Conservation (phyloP, 2,797 vertebrate species). For the Artibeus lituratus region DNA sequence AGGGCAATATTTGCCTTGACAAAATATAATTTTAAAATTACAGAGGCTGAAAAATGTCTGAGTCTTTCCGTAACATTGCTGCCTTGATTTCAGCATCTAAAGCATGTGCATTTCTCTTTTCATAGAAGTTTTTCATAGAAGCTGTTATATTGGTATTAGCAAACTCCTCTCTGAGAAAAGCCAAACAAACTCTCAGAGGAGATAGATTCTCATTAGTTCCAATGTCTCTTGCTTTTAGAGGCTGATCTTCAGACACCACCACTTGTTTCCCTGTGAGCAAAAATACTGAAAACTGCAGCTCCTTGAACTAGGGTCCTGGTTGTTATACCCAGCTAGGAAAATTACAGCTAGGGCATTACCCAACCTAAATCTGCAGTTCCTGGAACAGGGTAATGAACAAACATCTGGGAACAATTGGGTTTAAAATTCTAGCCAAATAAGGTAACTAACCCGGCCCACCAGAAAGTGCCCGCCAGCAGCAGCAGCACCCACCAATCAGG, state of each 20-base stretch:
- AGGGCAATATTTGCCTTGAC: neutral
- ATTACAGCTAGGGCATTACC: no score
- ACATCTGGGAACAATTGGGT: no score
- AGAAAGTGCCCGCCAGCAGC: no score
- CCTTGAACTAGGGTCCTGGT: neutral
- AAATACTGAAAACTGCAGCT: neutral
- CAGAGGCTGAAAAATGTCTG: neutral
- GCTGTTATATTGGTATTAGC: neutral
- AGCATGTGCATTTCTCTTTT: neutral
- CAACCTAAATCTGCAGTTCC: no score
- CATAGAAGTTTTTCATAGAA: neutral
- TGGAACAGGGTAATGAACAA: no score
- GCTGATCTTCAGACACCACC: neutral
- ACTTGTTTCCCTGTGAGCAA: neutral
- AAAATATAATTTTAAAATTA: neutral
- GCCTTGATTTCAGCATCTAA: neutral
- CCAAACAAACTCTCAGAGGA: neutral
- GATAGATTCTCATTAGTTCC: neutral
- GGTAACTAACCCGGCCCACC: no score
- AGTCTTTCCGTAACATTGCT: neutral
- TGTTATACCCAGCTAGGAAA: no score
- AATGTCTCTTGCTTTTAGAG: fast-evolving
- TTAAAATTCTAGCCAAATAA: no score
- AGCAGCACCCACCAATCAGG: no score
- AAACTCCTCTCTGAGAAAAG: neutral